phyloP scores from a whole-genome alignment of 2,113 vertebrate species.

The cattle (Bos taurus) region ARS-UCD2.0 NC_037340.1:50588501-50589000 shows the following conservation, averaged over 20 bases:
- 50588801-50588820: neutral
- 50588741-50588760: neutral
- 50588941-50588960: neutral
- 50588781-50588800: neutral
- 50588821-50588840: neutral
- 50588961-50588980: neutral
- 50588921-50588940: neutral
- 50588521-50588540: neutral
- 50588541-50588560: neutral
- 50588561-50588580: neutral
- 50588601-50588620: neutral
- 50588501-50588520: neutral
- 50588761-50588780: neutral
- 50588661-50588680: neutral
- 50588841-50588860: neutral
- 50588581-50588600: neutral
- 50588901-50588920: neutral
- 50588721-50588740: neutral
- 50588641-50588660: neutral
- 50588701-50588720: neutral
- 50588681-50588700: neutral
- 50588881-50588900: neutral
- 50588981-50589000: neutral
- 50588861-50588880: neutral
- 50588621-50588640: neutral